These are phyloP conservation scores for Crotophaga sulcirostris DNA, from an alignment of 2,113 vertebrate species.

Conservation along the genomic window DNA sequence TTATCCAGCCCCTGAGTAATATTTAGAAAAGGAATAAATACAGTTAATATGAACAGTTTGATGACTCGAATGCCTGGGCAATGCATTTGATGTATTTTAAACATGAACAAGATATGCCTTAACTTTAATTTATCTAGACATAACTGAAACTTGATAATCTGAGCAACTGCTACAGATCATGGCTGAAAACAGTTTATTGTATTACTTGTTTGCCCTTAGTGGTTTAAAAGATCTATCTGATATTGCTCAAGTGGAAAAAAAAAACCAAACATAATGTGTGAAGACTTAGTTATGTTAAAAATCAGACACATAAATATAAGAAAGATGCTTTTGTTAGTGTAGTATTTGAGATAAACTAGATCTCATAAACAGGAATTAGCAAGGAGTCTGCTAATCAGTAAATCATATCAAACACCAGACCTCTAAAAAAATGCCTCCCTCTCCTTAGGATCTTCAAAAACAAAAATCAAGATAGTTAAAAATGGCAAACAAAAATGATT, in stretches of 20 bases:
- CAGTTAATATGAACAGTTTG: background rate
- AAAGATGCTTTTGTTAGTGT: background rate
- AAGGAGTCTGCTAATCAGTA: background rate
- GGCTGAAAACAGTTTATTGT: background rate
- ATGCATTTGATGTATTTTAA: background rate
- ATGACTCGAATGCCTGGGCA: background rate
- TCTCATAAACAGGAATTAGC: background rate
- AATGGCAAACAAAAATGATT: background rate
- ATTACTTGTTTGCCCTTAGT: background rate
- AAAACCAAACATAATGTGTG: background rate
- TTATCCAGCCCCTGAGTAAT: conserved; percentile 6
- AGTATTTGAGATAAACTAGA: background rate
- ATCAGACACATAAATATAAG: background rate
- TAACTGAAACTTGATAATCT: background rate
- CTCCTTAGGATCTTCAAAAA: background rate
- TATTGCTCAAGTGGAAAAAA: background rate
- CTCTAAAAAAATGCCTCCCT: background rate
- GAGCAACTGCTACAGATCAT: background rate
- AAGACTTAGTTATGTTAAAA: background rate
- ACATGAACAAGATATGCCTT: background rate
- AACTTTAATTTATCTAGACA: background rate
- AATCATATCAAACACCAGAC: background rate
- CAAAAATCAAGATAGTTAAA: background rate
- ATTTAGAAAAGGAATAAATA: conserved; percentile 32
- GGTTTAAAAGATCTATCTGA: background rate